A percentile compares a stretch with the other conserved stretches of the same genome.
These are phyloP conservation scores for Mus musculus DNA, from an alignment of 2,113 vertebrate species.

Conservation along the genomic window GRCm39 chr6:34953501-34954000, in stretches of 20 bases:
- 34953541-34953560: not conserved
- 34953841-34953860: not conserved
- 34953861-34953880: not conserved
- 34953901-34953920: not conserved
- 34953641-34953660: too few species aligned
- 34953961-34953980: constrained; percentile 97
- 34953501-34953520: not conserved
- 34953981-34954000: constrained; percentile 95
- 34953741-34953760: not conserved
- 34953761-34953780: not conserved
- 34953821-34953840: not conserved
- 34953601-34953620: too few species aligned
- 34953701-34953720: not conserved
- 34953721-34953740: not conserved
- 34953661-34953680: not conserved
- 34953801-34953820: not conserved
- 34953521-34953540: not conserved
- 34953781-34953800: not conserved
- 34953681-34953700: not conserved
- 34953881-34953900: not conserved
- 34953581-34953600: too few species aligned
- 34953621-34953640: not conserved
- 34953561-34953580: not conserved
- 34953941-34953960: constrained; percentile 83
- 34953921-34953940: not conserved